These are phyloP conservation scores for Numenius phaeopus DNA, from an alignment of 2,797 vertebrate genomes.

Conservation along the genomic window DNA sequence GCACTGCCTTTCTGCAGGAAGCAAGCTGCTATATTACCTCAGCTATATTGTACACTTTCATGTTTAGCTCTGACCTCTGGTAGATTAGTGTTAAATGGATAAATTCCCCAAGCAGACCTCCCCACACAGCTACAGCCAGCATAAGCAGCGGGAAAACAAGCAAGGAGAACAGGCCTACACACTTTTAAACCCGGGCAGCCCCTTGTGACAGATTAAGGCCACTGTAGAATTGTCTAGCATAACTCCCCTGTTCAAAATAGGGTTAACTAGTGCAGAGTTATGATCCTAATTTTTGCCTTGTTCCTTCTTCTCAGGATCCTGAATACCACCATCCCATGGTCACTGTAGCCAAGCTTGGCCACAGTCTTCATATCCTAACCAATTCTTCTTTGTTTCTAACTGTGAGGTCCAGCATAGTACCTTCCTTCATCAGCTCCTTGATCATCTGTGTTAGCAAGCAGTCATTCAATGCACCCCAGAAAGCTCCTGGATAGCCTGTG, in stretches of 20 bases:
- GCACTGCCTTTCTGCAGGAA: neutral
- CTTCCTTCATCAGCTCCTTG: neutral
- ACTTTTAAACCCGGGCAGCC: neutral
- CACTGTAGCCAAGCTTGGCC: neutral
- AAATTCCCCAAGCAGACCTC: neutral
- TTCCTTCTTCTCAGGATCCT: neutral
- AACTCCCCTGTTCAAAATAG: neutral
- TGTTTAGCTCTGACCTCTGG: neutral
- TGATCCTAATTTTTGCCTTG: neutral
- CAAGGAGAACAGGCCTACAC: neutral
- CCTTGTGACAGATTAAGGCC: neutral
- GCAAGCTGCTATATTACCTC: neutral
- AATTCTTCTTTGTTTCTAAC: neutral
- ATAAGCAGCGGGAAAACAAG: neutral
- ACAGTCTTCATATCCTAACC: neutral
- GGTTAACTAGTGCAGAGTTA: neutral
- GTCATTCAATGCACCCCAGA: neutral
- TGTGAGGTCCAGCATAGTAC: neutral
- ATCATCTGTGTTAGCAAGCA: neutral
- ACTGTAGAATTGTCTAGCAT: neutral
- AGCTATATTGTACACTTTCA: neutral
- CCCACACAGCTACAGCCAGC: neutral
- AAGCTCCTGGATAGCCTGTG: neutral
- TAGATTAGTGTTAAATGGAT: neutral
- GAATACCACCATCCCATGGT: neutral